Percentiles rank a stretch among this genome's conserved stretches.
phyloP scores from a whole-genome alignment of 2,888 invertebrate species.

The Coleophora flavipennella region DNA sequence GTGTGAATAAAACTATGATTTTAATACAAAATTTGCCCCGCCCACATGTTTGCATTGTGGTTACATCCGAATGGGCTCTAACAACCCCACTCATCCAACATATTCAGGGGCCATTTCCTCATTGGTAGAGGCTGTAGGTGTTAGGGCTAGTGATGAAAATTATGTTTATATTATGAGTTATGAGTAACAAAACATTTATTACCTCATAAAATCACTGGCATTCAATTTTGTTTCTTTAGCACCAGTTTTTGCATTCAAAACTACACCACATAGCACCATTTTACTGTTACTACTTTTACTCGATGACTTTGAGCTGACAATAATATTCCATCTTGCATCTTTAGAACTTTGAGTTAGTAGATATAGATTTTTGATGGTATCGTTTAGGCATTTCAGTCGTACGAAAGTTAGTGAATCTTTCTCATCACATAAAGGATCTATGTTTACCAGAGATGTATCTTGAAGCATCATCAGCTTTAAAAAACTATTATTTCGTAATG shows the following conservation, averaged over 20 bases:
- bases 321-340: slow-evolving; percentile 17
- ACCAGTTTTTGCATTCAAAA: slow-evolving; percentile 70
- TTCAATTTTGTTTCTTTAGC: slow-evolving; percentile 61
- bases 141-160: no score
- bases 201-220: slow-evolving; percentile 70
- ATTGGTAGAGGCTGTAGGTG: no score
- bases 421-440: slow-evolving; percentile 34
- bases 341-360: slow-evolving; percentile 17
- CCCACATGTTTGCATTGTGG: no score
- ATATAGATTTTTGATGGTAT: slow-evolving; percentile 40
- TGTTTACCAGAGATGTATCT: slow-evolving; percentile 19
- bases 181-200: no score
- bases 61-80: no score
- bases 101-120: no score
- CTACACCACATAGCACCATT: slow-evolving; percentile 71
- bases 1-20: no score
- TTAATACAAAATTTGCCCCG: no score
- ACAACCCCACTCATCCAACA: no score
- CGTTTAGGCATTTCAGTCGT: slow-evolving; percentile 37
- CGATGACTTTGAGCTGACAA: slow-evolving; percentile 55
- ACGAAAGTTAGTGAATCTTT: slow-evolving; percentile 36
- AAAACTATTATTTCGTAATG: slow-evolving; percentile 23
- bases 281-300: slow-evolving; percentile 21
- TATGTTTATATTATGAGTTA: no score
- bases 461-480: background rate